Base-by-base conservation (phyloP, 1,140 invertebrate species). In the Drosophila lini region DNA sequence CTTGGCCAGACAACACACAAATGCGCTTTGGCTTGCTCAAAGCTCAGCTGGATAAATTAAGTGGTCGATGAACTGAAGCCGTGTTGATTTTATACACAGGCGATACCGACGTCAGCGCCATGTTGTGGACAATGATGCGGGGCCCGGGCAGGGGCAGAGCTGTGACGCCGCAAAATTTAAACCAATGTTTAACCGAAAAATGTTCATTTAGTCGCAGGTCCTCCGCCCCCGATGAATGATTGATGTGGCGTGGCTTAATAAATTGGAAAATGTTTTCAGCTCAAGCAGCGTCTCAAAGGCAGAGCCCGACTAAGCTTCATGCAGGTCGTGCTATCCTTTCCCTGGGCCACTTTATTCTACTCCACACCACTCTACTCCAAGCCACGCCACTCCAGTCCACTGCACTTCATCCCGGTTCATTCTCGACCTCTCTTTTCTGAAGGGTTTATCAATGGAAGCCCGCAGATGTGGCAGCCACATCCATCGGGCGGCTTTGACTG, bases 21-120 rank as follows among this genome's bases (percentile, higher is more conserved):
- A 81, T 86, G 83, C 78, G 85, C 71, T 84, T 86, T 86, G 82
- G 65, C 75, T 80, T 82, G 64, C 88, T 91, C 83, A 91, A 89
- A 85, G 89, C 89, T 91, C 84, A 91, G 83, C 83, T 78, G 89
- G 89, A 91, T 91, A 91, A 91, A 91, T 91, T 91, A 91, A 91
- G 89, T 91, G 89, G 89, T 91, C 89, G 89, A 91, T 91, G 89
- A 91, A 91, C 89, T 91, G 89, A 81, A 91, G 81, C 89, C 89
- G 84, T 91, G 89, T 91, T 88, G 83, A 89, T 89, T 84, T 84
- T 89, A 82, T 88, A 81, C 81, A 81, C 82, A 67, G 81, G 57
- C 56, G 31, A 44, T 52, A n/a, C 28, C 67, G 40, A 63, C 56
- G 52, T 50, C 36, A 56, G 57, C 47, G 68, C 60, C 63, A 71